Conservation (phyloP, 23 tunicate species). For the Botrylloides violaceus region DNA sequence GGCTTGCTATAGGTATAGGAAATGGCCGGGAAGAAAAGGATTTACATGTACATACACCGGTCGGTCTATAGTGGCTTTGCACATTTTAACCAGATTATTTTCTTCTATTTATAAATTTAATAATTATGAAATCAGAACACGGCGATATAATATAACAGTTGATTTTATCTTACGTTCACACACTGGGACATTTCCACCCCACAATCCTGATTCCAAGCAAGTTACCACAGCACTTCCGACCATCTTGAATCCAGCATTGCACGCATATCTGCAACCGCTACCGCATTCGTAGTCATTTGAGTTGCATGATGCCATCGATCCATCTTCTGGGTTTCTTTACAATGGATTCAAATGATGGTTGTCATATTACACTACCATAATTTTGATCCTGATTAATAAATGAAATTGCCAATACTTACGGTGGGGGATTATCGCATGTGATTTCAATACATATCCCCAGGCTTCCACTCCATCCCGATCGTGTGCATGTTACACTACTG, state of each 20-base stretch:
- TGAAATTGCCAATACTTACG: neutral
- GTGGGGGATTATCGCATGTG: neutral
- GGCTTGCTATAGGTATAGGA: too few relatives aligned
- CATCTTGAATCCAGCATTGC: neutral
- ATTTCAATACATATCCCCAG: conserved; percentile 2
- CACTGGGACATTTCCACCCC: neutral
- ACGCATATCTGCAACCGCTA: neutral
- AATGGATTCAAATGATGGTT: neutral
- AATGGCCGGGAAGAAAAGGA: too few relatives aligned
- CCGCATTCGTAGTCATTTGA: neutral
- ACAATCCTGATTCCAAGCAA: neutral
- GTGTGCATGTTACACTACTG: neutral
- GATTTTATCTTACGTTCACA: conserved; percentile 23
- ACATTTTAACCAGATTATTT: too few relatives aligned
- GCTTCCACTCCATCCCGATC: conserved; percentile 2
- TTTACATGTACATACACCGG: too few relatives aligned
- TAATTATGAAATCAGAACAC: too few relatives aligned
- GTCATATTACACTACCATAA: neutral
- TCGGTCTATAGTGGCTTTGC: too few relatives aligned
- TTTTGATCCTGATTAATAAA: neutral
- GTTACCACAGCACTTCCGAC: neutral
- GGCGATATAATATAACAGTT: too few relatives aligned
- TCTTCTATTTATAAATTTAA: too few relatives aligned
- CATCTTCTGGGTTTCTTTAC: neutral
- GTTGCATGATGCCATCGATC: neutral